Evolutionary conservation across 2,888 invertebrate species (phyloP), one percentile per base, ranked within the genome.

Genomic region (Nycteola revayana): DNA sequence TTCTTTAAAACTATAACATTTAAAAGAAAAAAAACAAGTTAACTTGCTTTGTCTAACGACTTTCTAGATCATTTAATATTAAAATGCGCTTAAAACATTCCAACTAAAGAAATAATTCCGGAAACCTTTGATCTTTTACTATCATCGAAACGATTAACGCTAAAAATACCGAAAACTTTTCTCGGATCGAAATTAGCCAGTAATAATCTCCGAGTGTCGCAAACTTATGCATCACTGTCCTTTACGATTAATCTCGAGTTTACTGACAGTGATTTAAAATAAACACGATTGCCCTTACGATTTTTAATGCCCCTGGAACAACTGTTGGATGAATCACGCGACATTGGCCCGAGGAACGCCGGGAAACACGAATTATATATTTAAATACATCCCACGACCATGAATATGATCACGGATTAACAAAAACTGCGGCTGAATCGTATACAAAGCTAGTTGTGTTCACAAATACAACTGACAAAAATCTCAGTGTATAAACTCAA

Each of bases 281-380:
- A 80, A 74, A 70, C 68, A 53, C 60, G 55, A 68, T 74, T 71
- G 81, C 79, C 84, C 82, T 85, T 80, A 82, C 72, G 66, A 80
- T 79, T 85, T 83, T 82, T 77, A 77, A 76, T 75, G 64, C 62
- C 73, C 66, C 69, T 72, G 73, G 65, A 81, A 80, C 85, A 85
- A 83, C 82, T 83, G 85, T 73, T 52, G 59, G 47, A 53, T 86
- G 86, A 87, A 46, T 86, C 86, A 87, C 58, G 49, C 63, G 86
- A 81, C 86, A 86, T 86, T 86, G 86, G 76, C 60, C 66, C 62
- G 69, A 72, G 65, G 60, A 56, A 60, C 66, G 60, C 54, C 65
- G 72, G 72, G 72, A 60, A 77, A 74, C 65, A 65, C 72, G 70
- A 74, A 65, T 64, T 58, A 64, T 63, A 65, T 63, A 65, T 72